Percentiles rank a stretch among this genome's conserved stretches.
Conservation (phyloP, 2,113 vertebrate genomes). For the Pangasianodon hypophthalmus region DNA sequence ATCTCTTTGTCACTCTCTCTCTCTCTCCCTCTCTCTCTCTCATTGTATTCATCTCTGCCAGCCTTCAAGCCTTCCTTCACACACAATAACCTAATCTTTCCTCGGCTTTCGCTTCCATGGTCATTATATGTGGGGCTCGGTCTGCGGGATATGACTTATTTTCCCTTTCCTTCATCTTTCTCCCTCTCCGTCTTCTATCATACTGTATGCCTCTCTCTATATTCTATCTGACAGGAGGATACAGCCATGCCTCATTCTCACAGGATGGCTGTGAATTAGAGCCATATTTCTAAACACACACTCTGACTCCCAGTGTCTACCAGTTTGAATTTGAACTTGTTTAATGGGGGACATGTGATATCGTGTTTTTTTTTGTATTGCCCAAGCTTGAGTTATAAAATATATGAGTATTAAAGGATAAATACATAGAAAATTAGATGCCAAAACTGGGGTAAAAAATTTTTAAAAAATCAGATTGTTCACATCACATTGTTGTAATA, state of each 20-base stretch:
- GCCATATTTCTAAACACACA: background rate
- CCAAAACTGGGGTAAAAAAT: background rate
- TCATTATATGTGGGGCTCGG: conserved; percentile 49
- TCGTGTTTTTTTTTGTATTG: background rate
- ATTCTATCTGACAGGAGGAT: conserved; percentile 32
- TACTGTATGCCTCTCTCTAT: conserved; percentile 27
- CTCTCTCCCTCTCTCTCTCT: background rate
- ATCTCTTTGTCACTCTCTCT: conserved; percentile 9
- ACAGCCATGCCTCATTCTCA: conserved; percentile 20
- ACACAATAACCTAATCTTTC: conserved; percentile 43
- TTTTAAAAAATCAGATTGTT: background rate
- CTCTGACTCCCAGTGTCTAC: conserved; percentile 2
- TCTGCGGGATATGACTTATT: conserved; percentile 39
- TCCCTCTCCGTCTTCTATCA: background rate
- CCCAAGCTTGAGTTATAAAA: background rate
- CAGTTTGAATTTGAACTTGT: background rate
- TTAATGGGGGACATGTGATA: background rate
- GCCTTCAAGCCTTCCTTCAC: conserved; percentile 39
- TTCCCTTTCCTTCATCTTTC: conserved; percentile 17
- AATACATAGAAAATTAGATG: background rate
- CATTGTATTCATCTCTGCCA: conserved; percentile 31
- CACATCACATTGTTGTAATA: background rate
- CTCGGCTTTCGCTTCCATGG: conserved; percentile 32
- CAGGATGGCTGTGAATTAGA: conserved; percentile 17
- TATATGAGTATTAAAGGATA: background rate